Conservation (phyloP, 2,113 vertebrate genomes). For the Thamnaconus septentrionalis region DNA sequence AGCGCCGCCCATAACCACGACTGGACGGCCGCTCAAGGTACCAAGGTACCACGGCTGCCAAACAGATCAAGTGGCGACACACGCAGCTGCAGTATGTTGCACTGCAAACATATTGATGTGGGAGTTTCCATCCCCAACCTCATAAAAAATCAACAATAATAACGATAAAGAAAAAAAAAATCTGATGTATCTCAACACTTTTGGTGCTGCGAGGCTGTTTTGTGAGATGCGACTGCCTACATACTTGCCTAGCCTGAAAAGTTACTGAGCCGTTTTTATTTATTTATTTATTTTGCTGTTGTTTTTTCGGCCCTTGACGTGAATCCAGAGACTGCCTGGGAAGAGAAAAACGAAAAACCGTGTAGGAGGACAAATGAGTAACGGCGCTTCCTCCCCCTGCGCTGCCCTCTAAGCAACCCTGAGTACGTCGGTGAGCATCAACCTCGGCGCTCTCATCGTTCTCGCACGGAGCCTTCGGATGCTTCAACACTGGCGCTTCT, state of each 20-base stretch:
- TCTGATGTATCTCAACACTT: neutral
- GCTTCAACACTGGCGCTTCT: slow-evolving; percentile 41
- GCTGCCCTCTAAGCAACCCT: slow-evolving; percentile 45
- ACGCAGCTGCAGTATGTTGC: neutral
- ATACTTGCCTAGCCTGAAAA: slow-evolving; percentile 5
- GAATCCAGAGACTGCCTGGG: slow-evolving; percentile 18
- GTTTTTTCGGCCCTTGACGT: slow-evolving; percentile 23
- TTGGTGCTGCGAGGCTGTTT: neutral
- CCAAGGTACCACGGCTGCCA: slow-evolving; percentile 67
- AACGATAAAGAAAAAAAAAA: neutral
- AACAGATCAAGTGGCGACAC: slow-evolving; percentile 2
- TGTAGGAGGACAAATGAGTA: slow-evolving; percentile 62
- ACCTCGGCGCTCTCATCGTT: slow-evolving; percentile 17
- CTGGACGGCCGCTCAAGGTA: slow-evolving; percentile 78
- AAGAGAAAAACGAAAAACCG: neutral
- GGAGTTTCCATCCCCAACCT: slow-evolving; percentile 13
- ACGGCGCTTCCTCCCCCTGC: slow-evolving; percentile 46
- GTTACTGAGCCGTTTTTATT: slow-evolving; percentile 11
- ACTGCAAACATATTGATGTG: slow-evolving; percentile 11
- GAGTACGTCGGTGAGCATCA: slow-evolving; percentile 43
- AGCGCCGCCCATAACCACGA: slow-evolving; percentile 83
- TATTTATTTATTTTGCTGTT: too few relatives aligned
- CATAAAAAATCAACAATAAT: slow-evolving; percentile 5
- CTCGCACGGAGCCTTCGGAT: slow-evolving; percentile 20
- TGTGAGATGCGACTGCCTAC: slow-evolving; percentile 13